Base-by-base conservation (phyloP, 2,888 invertebrate genomes). In the Aradus depressus region DNA sequence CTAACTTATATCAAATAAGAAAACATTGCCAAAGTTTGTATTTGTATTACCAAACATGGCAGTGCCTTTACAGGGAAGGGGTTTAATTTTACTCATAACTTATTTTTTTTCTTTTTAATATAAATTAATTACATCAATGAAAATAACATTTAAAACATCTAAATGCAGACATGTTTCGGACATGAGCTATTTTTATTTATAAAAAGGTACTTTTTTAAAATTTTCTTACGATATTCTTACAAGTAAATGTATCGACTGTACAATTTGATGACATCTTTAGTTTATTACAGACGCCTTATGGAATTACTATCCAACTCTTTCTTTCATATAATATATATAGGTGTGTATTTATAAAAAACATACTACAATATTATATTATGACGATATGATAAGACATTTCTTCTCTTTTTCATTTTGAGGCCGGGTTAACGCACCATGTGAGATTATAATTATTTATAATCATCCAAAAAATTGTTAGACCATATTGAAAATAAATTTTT, bases 371-470 rank as follows among this genome's bases (percentile, higher is more conserved):
- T 47, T 47, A 47, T 38, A 47, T 47, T 38, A 35, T 47, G 47
- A 47, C 47, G 47, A 47, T 47, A 47, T 47, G 47, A 47, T 47
- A 38, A 47, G 47, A n/a, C n/a, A n/a, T n/a, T n/a, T n/a, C n/a
- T n/a, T n/a, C n/a, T n/a, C n/a, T n/a, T n/a, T n/a, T n/a, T n/a
- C 38, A 38, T 47, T 47, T 45, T 47, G 47, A 47, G 47, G 47
- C 47, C 47, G 47, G 47, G 47, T 38, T n/a, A 47, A 47, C 28
- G 38, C 47, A 47, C 35, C 19, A 25, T 5, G 14, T 26, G 37
- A 38, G 37, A 47, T 38, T 37, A 38, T 16, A 31, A 38, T 45
- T 38, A 37, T 37, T 35, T 47, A 35, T 2, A 47, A 45, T 18
- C 38, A 35, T 34, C 38, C 37, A 28, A 47, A 47, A 44, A 37